Base-by-base conservation (phyloP, 1,140 invertebrate genomes). In the Grapholita molesta region DNA sequence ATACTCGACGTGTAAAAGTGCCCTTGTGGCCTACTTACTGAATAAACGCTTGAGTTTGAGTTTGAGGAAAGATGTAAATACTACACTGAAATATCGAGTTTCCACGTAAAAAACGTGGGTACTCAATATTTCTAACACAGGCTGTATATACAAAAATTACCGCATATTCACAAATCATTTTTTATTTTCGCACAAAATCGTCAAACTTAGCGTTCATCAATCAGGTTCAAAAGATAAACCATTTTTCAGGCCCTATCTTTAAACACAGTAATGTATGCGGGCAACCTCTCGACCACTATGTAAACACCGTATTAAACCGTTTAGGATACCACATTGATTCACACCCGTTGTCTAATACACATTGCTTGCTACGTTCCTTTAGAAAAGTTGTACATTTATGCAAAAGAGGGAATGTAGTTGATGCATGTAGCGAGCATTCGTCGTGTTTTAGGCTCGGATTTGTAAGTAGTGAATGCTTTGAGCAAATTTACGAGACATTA, bases 181-280 rank as follows among this genome's bases (percentile, higher is more conserved):
- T 48, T 48, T 48, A 8, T 48, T 48, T 48, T n/a, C 21, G 18
- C 15, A 48, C 42, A 48, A 48, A 4, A 48, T 48, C 7, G 28
- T 30, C 42, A 48, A 21, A 48, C 42, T 48, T 48, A 48, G n/a
- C 2, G 55, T 61, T 61, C 55, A 61, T 61, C 55, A 61, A 61
- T 61, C 55, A 61, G 55, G 24, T 61, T 61, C 55, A 61, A 6
- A n/a, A 12, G 55, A 18, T 61, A 28, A 74, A 71, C 71, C 72
- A 83, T 80, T 84, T 82, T 82, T 84, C 74, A 79, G 71, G 9
- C 61, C 72, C 70, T 82, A 82, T 84, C 82, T 77, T 61, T 68
- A 74, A 75, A 71, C 74, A 48, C 79, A 77, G 74, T 77, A 75
- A 75, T 78, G 73, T 73, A 71, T 71, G 57, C 72, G 76, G 72